phyloP scores from a whole-genome alignment of 2,113 vertebrate genomes.

The Rhynchomys soricoides region DNA sequence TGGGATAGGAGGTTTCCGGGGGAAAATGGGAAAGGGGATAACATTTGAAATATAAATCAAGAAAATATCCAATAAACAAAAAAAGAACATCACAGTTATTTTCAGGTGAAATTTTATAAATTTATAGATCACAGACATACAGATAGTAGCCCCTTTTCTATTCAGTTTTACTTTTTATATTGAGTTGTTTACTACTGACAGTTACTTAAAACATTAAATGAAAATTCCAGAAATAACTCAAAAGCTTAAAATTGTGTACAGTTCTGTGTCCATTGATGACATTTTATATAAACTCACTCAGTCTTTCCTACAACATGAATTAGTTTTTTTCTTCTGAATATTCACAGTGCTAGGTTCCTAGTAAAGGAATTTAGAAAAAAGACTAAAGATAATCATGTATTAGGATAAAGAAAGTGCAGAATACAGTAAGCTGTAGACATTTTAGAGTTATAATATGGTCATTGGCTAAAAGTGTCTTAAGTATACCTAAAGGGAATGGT shows the following conservation, averaged over 20 bases:
- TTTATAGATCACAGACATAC: not conserved
- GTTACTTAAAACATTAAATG: not conserved
- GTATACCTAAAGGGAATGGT: slow-evolving; percentile 5
- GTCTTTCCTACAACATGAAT: not conserved
- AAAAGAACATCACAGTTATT: not conserved
- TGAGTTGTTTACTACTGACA: not conserved
- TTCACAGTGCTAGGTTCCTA: not conserved
- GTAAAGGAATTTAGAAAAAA: not conserved
- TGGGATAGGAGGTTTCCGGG: too few relatives aligned
- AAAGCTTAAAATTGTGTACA: not conserved
- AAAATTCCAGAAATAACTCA: not conserved
- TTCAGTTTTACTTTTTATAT: not conserved
- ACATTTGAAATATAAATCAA: too few relatives aligned
- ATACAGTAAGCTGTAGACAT: slow-evolving; percentile 34
- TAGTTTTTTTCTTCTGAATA: not conserved
- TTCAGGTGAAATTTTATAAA: not conserved
- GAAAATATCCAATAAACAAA: too few relatives aligned
- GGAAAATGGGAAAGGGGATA: too few relatives aligned
- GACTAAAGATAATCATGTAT: slow-evolving; percentile 13
- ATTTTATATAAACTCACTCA: not conserved
- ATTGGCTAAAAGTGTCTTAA: not conserved
- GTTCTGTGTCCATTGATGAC: not conserved
- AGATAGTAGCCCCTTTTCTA: not conserved
- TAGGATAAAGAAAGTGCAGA: not conserved
- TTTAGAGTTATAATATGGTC: slow-evolving; percentile 35